These are phyloP conservation scores for Agrenia bidenticulata DNA, from an alignment of 2,888 invertebrate genomes.

Conservation along the genomic window DNA sequence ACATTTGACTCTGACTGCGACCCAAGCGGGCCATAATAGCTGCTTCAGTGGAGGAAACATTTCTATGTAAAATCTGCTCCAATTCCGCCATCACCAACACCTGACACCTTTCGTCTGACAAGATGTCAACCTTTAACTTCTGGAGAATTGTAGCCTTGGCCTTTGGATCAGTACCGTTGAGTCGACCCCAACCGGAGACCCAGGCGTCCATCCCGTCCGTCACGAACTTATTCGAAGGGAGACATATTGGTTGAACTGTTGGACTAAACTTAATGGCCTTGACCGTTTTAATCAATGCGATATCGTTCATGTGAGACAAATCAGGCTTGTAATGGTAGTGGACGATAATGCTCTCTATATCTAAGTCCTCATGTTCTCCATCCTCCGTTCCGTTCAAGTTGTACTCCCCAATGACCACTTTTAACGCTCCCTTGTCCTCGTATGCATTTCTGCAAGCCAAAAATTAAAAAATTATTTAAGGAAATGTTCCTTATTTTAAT, in stretches of 20 bases:
- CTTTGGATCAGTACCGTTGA: slow-evolving; percentile 35
- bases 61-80: slow-evolving; percentile 31
- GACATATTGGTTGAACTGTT: slow-evolving; percentile 47
- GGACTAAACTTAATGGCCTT: slow-evolving; percentile 35
- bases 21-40: slow-evolving; percentile 39
- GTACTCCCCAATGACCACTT: slow-evolving; percentile 45
- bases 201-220: slow-evolving; percentile 23
- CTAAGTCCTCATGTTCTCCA: slow-evolving; percentile 34
- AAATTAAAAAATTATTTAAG: no score
- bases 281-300: slow-evolving; percentile 42
- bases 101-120: slow-evolving; percentile 39
- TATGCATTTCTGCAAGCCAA: slow-evolving; percentile 38
- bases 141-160: slow-evolving; percentile 35
- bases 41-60: slow-evolving; percentile 28
- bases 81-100: slow-evolving; percentile 31
- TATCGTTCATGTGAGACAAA: slow-evolving; percentile 47
- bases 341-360: slow-evolving; percentile 41
- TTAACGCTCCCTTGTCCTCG: slow-evolving; percentile 31
- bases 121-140: slow-evolving; percentile 43
- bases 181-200: slow-evolving; percentile 42
- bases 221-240: slow-evolving; percentile 30
- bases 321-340: slow-evolving; percentile 48
- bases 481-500: no score
- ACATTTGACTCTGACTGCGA: slow-evolving; percentile 39
- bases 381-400: slow-evolving; percentile 42